phyloP scores from a whole-genome alignment of 2,797 vertebrate genomes.

The Oceanodroma leucorhoa region DNA sequence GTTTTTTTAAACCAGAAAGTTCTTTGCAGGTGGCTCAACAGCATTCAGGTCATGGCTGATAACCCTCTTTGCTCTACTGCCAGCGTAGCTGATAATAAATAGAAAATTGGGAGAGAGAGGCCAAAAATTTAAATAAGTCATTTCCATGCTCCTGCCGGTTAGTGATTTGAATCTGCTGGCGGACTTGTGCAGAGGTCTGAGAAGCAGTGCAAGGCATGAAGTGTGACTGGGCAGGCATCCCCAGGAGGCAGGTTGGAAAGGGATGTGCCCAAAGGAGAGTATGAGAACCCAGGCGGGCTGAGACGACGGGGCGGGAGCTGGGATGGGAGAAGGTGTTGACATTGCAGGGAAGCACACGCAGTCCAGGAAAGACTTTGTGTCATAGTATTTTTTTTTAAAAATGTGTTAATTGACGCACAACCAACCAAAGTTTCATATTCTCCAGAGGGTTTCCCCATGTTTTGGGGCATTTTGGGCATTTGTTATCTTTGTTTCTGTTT shows the following conservation, averaged over 20 bases:
- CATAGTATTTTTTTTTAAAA: background rate
- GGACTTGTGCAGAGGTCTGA: background rate
- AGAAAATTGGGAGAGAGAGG: background rate
- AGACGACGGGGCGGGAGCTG: background rate
- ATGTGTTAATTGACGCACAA: background rate
- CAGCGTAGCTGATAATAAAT: background rate
- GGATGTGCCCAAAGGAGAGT: background rate
- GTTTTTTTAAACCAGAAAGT: background rate
- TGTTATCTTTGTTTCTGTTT: background rate
- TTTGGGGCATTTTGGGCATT: background rate
- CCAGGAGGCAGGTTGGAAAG: background rate
- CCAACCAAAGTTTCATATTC: background rate
- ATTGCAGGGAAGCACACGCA: background rate
- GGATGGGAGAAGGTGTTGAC: background rate
- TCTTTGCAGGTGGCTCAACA: background rate
- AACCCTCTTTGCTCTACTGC: background rate
- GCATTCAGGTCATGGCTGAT: background rate
- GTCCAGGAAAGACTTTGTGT: background rate
- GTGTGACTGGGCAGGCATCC: background rate
- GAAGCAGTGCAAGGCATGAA: background rate
- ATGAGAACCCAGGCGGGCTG: background rate
- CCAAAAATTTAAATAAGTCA: background rate
- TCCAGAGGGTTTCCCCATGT: background rate
- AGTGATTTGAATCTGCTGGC: background rate
- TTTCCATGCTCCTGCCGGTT: background rate